Evolutionary conservation across 1,140 invertebrate species (phyloP), one percentile per base, ranked within the genome.

Genomic region (Mercenaria mercenaria): DNA sequence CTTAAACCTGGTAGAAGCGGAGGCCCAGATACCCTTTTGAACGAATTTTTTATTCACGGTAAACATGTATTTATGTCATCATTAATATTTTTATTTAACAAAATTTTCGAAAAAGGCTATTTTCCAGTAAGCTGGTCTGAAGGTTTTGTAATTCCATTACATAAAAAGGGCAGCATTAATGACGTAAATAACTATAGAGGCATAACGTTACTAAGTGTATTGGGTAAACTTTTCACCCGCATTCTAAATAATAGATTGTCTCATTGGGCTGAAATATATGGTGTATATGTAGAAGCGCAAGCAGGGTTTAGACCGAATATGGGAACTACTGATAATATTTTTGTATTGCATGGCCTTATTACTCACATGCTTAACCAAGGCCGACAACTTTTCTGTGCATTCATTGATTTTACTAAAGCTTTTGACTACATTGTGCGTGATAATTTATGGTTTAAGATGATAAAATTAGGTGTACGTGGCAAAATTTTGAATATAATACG

Each of bases 231-330:
- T 18, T 26, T 89, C 39, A 50, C 87, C 13, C 20, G 52, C 0
- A 29, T 82, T 56, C 18, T 89, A 82, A 89, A 89, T 82, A 72
- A 82, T 59, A 69, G 79, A 20, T 41, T 89, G 0, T 15, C 3
- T 13, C 3, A 56, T n/a, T 89, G 61, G 77, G 4, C 32, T 61
- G 79, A 76, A 74, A 72, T 20, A 0, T 47, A 81, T 82, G 13
- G 64, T n/a, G 32, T 67, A 23, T 64, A 32, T 69, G 29, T 84
- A 32, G 67, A 85, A 37, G 82, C 82, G n/a, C 69, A 74, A 29
- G 69, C 69, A 26, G 34, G 69, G 1, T 39, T 74, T 43, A 41
- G 69, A 26, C 6, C 6, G 20, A 37, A 37, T 37, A n/a, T 37
- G 26, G 56, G 56, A 20, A 59, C 26, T 13, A 59, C 26, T 10